Evolutionary conservation across 2,113 vertebrate genomes (phyloP).

Genomic region (Lanius collurio): DNA sequence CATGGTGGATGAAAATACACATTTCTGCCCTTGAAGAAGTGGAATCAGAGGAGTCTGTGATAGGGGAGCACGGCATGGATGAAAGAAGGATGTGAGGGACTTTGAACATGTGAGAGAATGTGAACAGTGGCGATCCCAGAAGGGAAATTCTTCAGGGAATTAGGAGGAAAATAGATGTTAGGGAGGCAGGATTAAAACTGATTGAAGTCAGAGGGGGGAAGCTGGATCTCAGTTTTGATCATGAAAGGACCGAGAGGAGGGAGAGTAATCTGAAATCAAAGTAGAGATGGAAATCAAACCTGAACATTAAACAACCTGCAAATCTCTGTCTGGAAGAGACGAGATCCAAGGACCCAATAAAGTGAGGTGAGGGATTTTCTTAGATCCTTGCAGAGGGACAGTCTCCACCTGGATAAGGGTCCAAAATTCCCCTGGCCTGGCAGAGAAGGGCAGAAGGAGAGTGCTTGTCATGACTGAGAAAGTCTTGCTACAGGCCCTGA

Average conservation of each 20-base stretch:
- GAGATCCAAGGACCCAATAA: not conserved
- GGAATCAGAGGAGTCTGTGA: constrained; percentile 39
- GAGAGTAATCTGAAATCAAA: constrained; percentile 60
- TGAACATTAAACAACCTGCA: constrained; percentile 35
- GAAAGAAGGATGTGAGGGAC: constrained; percentile 42
- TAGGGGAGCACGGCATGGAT: not conserved
- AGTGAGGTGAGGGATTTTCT: not conserved
- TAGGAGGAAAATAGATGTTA: constrained; percentile 51
- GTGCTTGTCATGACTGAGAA: not conserved
- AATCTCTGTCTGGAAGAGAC: not conserved
- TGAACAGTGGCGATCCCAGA: constrained; percentile 32
- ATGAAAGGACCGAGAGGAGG: constrained; percentile 26
- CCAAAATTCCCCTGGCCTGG: not conserved
- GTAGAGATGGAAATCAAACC: constrained; percentile 36
- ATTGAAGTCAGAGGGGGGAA: constrained; percentile 40
- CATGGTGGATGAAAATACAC: not conserved
- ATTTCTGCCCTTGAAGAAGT: constrained; percentile 38
- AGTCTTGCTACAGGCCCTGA: accelerated
- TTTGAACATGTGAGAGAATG: constrained; percentile 63
- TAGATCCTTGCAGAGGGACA: not conserved
- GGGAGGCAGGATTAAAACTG: constrained; percentile 51
- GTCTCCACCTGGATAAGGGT: not conserved
- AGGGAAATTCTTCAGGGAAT: constrained; percentile 45
- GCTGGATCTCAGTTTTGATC: constrained; percentile 55
- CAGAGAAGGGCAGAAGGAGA: not conserved